These are phyloP conservation scores for Thecophora atra DNA, from an alignment of 2,888 invertebrate species.

Conservation along the genomic window DNA sequence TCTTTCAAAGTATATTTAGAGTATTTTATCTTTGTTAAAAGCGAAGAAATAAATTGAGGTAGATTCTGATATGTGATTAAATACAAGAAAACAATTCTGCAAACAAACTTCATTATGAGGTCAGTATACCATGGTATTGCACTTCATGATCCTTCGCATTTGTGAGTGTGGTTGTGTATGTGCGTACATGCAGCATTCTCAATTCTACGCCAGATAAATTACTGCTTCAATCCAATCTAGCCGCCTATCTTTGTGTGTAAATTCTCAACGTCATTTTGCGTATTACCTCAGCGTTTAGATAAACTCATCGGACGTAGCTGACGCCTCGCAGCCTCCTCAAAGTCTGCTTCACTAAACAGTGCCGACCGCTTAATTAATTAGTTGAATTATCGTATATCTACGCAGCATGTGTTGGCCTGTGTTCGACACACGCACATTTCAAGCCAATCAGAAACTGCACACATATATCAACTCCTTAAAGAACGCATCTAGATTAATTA, in stretches of 20 bases:
- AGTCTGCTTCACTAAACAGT: neutral
- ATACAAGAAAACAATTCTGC: neutral
- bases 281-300: conserved; percentile 9
- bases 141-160: neutral
- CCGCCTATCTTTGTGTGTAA: neutral
- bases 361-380: conserved; percentile 26
- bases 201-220: conserved; percentile 19
- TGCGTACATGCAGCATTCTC: neutral
- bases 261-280: neutral
- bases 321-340: neutral
- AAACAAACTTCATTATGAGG: neutral
- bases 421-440: conserved; percentile 2
- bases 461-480: neutral
- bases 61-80: too few species aligned
- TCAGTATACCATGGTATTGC: neutral
- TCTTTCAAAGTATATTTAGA: too few species aligned
- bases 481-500: too few species aligned
- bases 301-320: neutral
- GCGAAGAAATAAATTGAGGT: too few species aligned
- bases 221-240: neutral
- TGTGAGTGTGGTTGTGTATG: conserved; percentile 11
- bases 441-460: neutral
- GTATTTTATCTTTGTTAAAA: too few species aligned
- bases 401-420: too few species aligned
- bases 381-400: conserved; percentile 6